A percentile compares a stretch with the other conserved stretches of the same genome.
Evolutionary conservation across 92 coral and sea anemone genomes (phyloP).

Genomic region (Siderastrea siderea): DNA sequence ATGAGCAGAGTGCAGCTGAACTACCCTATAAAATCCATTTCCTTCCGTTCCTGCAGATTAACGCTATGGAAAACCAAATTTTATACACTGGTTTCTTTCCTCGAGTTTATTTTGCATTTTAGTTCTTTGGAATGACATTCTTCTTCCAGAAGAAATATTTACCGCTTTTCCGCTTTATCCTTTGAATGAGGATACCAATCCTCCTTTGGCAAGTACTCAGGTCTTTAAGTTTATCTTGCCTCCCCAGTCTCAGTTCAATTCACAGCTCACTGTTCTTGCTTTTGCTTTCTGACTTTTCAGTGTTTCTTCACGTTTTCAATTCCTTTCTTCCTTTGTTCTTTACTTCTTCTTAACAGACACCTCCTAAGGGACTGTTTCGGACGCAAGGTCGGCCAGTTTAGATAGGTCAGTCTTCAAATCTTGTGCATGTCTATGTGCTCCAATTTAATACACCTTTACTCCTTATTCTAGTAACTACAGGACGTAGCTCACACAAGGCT

Average conservation of each 20-base stretch:
- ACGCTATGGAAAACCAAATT: too few species aligned
- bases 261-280: neutral
- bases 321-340: conserved; percentile 29
- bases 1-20: neutral
- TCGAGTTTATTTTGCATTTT: too few species aligned
- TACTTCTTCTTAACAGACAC: conserved; percentile 31
- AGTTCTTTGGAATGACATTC: too few species aligned
- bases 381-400: conserved; percentile 48
- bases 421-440: neutral
- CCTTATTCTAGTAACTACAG: neutral
- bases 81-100: too few species aligned
- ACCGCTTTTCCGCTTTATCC: too few species aligned
- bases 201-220: too few species aligned
- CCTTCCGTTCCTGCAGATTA: too few species aligned
- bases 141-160: too few species aligned
- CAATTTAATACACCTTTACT: neutral
- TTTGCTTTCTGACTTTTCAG: neutral
- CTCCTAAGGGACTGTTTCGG: conserved; percentile 47
- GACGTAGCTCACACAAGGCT: neutral
- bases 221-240: neutral
- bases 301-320: neutral
- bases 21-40: neutral
- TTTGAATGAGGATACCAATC: too few species aligned
- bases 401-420: conserved; percentile 47
- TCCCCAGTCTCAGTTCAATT: neutral